Base-by-base conservation (phyloP, 2,797 vertebrate genomes). In the Cichlasoma orientale region DNA sequence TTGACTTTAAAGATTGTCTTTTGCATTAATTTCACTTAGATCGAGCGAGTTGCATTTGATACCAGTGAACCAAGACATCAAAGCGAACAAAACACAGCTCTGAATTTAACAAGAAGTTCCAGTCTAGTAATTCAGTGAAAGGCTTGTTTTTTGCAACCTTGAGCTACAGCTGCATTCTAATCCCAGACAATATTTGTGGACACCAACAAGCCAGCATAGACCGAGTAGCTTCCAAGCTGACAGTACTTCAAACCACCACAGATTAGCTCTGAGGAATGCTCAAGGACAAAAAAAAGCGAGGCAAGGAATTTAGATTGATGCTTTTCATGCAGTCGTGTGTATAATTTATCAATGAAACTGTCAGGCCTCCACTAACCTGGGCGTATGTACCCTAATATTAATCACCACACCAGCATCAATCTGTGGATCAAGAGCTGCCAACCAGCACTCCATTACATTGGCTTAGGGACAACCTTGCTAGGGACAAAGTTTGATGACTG, bases 261-360 rank as follows among this genome's bases (percentile, higher is more conserved):
- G 85, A 90, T 91, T 92, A 89, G 80, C 85, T 77, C 54, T 36
- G 82, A 90, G 82, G 71, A 84, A 89, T 82, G 73, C 73, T 84
- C 79, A 85, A 87, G 84, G 71, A 82, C 54, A 72, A 79, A 73
- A 78, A 82, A 80, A 82, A 73, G 41, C 7, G 2, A 41, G 31
- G 27, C 75, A 77, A 80, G 50, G 55, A 88, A 82, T 74, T 61
- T 79, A 79, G 91, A 95, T 93, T 93, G 89, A 94, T 95, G 91
- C 82, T 82, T 92, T 94, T 90, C 90, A 87, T 86, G 89, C 81
- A 71, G 83, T 87, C 88, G 73, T 87, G 89, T 90, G 79, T 93
- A 93, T 93, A 92, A 95, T 95, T 94, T 90, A 92, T 95, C 95
- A 93, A 93, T 95, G 92, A 94, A 93, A 84, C 92, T 93, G 93